Evolutionary conservation across 2,797 vertebrate genomes (phyloP).

Genomic region (Hypotaenidia okinawae): DNA sequence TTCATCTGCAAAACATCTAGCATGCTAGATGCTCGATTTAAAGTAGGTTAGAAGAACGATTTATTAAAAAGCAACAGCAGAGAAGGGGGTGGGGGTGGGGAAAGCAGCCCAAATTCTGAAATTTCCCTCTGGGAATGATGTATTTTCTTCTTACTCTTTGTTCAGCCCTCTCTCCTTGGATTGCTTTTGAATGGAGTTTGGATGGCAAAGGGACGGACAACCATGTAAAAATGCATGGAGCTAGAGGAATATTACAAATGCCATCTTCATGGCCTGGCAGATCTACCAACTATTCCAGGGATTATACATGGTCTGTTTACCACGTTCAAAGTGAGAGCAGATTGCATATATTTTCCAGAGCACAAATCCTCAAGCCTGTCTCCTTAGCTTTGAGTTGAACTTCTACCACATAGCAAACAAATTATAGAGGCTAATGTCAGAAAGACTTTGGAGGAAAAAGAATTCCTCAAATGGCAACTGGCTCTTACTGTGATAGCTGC

Average conservation of each 20-base stretch:
- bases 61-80: conserved; percentile 36
- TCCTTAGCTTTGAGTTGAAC: conserved; percentile 28
- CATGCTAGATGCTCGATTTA: conserved; percentile 9
- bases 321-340: not conserved
- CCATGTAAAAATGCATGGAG: not conserved
- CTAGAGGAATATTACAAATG: not conserved
- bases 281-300: conserved; percentile 38
- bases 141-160: not conserved
- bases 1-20: conserved; percentile 60
- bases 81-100: not conserved
- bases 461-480: not conserved
- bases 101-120: not conserved
- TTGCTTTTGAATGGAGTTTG: not conserved
- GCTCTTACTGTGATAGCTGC: not conserved
- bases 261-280: not conserved
- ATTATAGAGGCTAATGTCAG: not conserved
- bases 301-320: conserved; percentile 56
- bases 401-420: not conserved
- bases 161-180: not conserved
- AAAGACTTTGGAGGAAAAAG: not conserved
- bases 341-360: conserved; percentile 12
- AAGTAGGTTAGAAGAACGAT: conserved; percentile 50
- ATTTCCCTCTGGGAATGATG: not conserved
- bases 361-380: conserved; percentile 8
- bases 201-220: not conserved